Evolutionary conservation across 2,797 vertebrate species (phyloP), one percentile per base, ranked within the genome.

Genomic region (Paratrypauchen microcephalus): DNA sequence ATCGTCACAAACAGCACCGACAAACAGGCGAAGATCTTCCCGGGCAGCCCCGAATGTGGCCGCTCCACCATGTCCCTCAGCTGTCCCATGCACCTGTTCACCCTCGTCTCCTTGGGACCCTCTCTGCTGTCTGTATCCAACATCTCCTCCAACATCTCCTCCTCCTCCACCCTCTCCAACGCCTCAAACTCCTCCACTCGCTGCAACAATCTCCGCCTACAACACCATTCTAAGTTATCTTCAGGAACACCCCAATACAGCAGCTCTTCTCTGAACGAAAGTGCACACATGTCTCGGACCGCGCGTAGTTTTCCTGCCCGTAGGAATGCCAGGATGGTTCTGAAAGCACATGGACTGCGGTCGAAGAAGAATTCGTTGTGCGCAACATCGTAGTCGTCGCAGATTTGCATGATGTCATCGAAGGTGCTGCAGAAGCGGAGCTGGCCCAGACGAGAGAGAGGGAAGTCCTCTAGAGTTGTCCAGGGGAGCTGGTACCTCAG

Each of bases 331-430:
- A 99, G 92, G 90, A 99, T 99, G 83, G 94, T 97, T 67, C 96
- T 92, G 85, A 99, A 99, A 16, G 98, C 96, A 2, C 96, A 95
- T 0, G 98, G 97, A 89, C 95, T 96, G 76, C 98, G 96, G 91
- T 99, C 98, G 0, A 99, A 99, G 92, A 99, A 99, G 93, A 97
- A 99, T 78, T 99, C 97, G 0, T 99, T 98, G 87, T 92, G 95
- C 0, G 95, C 88, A 41, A 98, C 96, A 0, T 98, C 98, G 0
- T 99, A 99, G 87, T 99, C 98, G 0, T 99, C 97, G 2, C 98
- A 99, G 80, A 99, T 89, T 1, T 92, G 83, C 88, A 99, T 96
- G 87, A 99, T 98, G 87, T 99, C 97, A 0, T 99, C 97, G 6
- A 98, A 98, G 87, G 95, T 99, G 79, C 93, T 96, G 82, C 97